Evolutionary conservation across 2,888 invertebrate genomes (phyloP).

Genomic region (Mythimna loreyi): DNA sequence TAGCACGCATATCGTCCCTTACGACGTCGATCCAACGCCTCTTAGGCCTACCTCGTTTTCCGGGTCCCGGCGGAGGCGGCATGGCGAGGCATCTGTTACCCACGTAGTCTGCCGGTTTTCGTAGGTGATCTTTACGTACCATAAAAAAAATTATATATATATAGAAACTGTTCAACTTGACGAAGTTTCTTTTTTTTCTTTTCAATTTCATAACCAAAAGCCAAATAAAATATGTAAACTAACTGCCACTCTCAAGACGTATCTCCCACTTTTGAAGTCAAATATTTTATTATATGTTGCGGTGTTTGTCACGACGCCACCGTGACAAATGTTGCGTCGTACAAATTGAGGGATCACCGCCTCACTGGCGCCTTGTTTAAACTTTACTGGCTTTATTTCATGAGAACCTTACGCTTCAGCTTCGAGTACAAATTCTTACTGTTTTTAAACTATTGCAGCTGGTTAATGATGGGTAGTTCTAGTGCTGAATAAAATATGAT

Average conservation of each 20-base stretch:
- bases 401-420: background rate
- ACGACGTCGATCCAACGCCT: too few species aligned
- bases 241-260: background rate
- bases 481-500: background rate
- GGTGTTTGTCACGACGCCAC: conserved; percentile 26
- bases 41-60: too few species aligned
- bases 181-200: too few species aligned
- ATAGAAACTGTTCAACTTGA: too few species aligned
- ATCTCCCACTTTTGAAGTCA: conserved; percentile 16
- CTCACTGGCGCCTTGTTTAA: conserved; percentile 37
- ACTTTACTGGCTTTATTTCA: conserved; percentile 14
- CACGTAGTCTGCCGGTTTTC: too few species aligned
- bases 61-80: too few species aligned
- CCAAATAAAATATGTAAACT: background rate
- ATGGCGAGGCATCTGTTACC: too few species aligned
- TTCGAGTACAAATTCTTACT: conserved; percentile 6
- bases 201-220: background rate
- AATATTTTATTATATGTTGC: conserved; percentile 15
- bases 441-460: conserved; percentile 17
- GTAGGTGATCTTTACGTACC: too few species aligned
- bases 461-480: background rate
- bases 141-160: too few species aligned
- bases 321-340: conserved; percentile 29
- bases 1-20: too few species aligned
- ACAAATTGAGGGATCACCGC: conserved; percentile 36